Conservation (phyloP, 2,797 vertebrate genomes). For the Staurois parvus region DNA sequence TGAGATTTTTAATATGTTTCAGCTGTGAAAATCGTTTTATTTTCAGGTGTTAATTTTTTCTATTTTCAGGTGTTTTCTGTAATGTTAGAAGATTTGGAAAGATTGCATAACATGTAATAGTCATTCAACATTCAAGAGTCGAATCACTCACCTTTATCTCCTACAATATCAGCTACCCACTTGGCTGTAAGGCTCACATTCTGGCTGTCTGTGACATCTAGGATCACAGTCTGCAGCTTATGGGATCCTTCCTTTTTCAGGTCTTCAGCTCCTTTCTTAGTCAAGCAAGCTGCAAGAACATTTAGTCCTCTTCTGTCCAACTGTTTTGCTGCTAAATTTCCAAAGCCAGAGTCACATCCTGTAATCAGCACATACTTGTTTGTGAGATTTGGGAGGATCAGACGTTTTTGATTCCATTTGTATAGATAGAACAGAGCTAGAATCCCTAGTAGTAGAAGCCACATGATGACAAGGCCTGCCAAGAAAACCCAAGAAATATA, state of each 20-base stretch:
- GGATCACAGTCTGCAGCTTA: slow-evolving; percentile 67
- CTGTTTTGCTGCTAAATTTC: slow-evolving; percentile 82
- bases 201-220: slow-evolving; percentile 70
- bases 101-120: no score
- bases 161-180: slow-evolving; percentile 57
- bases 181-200: slow-evolving; percentile 63
- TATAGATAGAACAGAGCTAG: slow-evolving; percentile 55
- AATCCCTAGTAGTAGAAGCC: slow-evolving; percentile 52
- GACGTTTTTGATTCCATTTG: slow-evolving; percentile 59
- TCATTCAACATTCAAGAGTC: no score
- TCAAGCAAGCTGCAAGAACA: slow-evolving; percentile 84
- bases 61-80: no score
- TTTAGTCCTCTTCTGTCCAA: slow-evolving; percentile 79
- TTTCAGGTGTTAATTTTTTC: no score
- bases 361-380: slow-evolving; percentile 67
- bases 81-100: no score
- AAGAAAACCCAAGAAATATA: not conserved
- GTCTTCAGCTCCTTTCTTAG: slow-evolving; percentile 67
- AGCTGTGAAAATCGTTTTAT: no score
- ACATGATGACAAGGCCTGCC: slow-evolving; percentile 53
- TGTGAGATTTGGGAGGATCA: slow-evolving; percentile 62
- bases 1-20: no score
- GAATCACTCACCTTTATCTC: slow-evolving; percentile 56
- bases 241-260: slow-evolving; percentile 58
- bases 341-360: slow-evolving; percentile 74